Evolutionary conservation across 2,888 invertebrate genomes (phyloP), one percentile per base, ranked within the genome.

Genomic region (Sicus ferrugineus): DNA sequence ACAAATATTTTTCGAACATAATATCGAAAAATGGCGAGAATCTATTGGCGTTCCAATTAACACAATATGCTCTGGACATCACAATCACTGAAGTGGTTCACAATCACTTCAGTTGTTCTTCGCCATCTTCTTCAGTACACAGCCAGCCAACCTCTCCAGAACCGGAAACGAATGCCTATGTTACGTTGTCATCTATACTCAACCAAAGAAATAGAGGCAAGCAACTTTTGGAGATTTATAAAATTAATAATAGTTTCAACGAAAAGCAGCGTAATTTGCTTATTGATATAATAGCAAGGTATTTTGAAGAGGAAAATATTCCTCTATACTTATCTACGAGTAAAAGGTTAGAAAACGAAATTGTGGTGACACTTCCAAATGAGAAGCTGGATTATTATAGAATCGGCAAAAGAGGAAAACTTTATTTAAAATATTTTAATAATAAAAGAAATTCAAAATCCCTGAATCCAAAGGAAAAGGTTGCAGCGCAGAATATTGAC

Each of bases 381-480:
- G 50, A 21, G 21, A 50, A 50, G 21, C 50, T 50, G 50, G 50
- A 50, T n/a, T 50, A 50, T 50, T 21, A 50, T 50, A 50, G 50
- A 50, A 50, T 50, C 50, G 50, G 50, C 50, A 11, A 50, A 50
- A 50, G 50, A 21, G 50, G 50, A 50, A 50, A 21, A 21, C n/a
- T 50, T 50, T 50, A 50, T 50, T 50, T 50, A 50, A 50, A 50
- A 50, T 50, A 50, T 50, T 50, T 50, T n/a, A 50, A 50, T 50
- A 42, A 42, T 42, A 42, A 42, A 42, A 42, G 42, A 3, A 16
- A 16, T 42, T 42, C 42, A 42, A 42, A 42, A 42, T n/a, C 42
- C n/a, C 42, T 42, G n/a, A 11, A 42, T 11, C 42, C 42, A 42
- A 42, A 11, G 42, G 42, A 42, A 42, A 42, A 42, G n/a, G n/a